Percentiles rank a stretch among this genome's conserved stretches.
Conservation (phyloP, 2,113 vertebrate genomes). For the Chaenocephalus aceratus region DNA sequence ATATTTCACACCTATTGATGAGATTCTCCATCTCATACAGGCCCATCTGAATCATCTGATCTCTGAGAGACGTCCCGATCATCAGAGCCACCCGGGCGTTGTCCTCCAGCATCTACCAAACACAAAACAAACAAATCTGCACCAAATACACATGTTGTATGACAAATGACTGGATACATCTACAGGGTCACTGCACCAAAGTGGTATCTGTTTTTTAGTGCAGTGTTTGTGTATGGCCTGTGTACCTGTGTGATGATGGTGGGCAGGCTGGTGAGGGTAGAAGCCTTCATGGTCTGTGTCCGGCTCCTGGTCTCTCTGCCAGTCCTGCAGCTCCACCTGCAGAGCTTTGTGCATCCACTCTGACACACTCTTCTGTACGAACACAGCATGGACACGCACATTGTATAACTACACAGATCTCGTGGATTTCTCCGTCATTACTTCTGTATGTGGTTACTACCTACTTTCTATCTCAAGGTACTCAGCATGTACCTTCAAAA, state of each 20-base stretch:
- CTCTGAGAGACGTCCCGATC: conserved; percentile 87
- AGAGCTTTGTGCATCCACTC: conserved; percentile 96
- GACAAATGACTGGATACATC: no score
- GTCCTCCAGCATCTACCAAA: conserved; percentile 91
- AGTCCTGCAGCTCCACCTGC: conserved; percentile 93
- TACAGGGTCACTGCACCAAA: not conserved
- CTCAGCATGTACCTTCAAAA: not conserved
- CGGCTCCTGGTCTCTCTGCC: conserved; percentile 92
- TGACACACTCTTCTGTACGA: conserved; percentile 83
- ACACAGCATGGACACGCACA: not conserved
- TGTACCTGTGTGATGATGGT: conserved; percentile 92
- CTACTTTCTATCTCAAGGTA: not conserved
- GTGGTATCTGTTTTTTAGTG: not conserved
- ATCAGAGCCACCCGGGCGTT: conserved; percentile 90
- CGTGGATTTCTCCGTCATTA: not conserved
- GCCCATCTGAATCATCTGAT: conserved; percentile 90
- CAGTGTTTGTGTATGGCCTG: not conserved
- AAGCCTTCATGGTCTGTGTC: conserved; percentile 93
- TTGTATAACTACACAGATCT: not conserved
- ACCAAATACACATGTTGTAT: not conserved
- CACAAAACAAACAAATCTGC: conserved; percentile 15
- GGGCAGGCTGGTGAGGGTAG: conserved; percentile 92
- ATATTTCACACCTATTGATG: conserved; percentile 86
- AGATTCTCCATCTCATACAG: conserved; percentile 91
- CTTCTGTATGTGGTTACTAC: not conserved